phyloP scores from a whole-genome alignment of 2,113 vertebrate species.

The Pollimyrus isidori region DNA sequence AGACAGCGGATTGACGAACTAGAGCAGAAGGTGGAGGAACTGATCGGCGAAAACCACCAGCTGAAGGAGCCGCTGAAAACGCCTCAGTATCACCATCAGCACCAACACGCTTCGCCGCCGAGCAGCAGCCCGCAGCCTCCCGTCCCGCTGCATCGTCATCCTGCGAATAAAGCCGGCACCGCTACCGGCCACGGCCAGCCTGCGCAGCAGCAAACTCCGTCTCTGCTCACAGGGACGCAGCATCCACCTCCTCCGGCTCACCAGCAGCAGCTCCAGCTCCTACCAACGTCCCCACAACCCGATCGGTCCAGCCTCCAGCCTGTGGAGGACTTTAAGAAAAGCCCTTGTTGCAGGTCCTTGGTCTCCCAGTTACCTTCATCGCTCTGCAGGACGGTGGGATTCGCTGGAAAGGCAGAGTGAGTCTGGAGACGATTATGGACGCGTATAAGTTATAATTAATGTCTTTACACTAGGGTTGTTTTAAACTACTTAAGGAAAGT shows the following conservation, averaged over 20 bases:
- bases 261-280: slow-evolving; percentile 60
- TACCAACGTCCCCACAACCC: slow-evolving; percentile 58
- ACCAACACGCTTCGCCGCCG: slow-evolving; percentile 47
- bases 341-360: slow-evolving; percentile 67
- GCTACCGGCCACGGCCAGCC: slow-evolving; percentile 34
- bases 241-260: slow-evolving; percentile 40
- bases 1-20: slow-evolving; percentile 92
- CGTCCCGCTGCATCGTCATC: slow-evolving; percentile 50
- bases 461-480: background rate
- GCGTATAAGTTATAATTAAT: background rate
- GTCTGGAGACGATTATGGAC: slow-evolving; percentile 35
- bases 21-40: slow-evolving; percentile 87
- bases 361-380: slow-evolving; percentile 79
- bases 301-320: slow-evolving; percentile 47
- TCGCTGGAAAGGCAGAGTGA: slow-evolving; percentile 87
- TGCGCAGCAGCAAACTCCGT: slow-evolving; percentile 36
- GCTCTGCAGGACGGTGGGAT: slow-evolving; percentile 78
- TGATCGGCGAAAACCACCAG: slow-evolving; percentile 85
- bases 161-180: slow-evolving; percentile 29
- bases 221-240: slow-evolving; percentile 29
- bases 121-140: slow-evolving; percentile 54
- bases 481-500: background rate
- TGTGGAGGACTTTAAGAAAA: slow-evolving; percentile 57
- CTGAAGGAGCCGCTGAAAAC: slow-evolving; percentile 72
- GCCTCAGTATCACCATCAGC: slow-evolving; percentile 50